Conservation (phyloP, 64 coral and sea anemone species). For the Exaiptasia diaphana region DNA sequence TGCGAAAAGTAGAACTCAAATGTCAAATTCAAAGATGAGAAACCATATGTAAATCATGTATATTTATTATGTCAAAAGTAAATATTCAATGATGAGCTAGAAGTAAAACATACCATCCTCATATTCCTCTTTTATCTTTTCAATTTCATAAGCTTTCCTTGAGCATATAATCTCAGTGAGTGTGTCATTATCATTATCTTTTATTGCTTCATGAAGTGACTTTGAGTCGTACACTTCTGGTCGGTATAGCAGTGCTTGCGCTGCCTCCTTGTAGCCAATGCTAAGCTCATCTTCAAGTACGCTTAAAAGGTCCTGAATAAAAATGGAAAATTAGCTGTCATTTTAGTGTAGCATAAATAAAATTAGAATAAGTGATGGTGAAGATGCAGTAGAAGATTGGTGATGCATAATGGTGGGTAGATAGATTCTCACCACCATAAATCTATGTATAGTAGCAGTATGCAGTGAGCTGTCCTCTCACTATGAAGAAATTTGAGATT, state of each 20-base stretch:
- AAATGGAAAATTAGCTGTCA: not conserved
- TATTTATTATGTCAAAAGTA: not conserved
- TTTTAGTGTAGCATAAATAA: not conserved
- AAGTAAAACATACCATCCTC: not conserved
- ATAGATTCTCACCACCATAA: not conserved
- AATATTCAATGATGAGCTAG: not conserved
- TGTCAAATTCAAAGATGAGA: too few relatives aligned
- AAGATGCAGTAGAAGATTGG: too few relatives aligned
- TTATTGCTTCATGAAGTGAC: constrained; percentile 43
- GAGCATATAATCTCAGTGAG: constrained; percentile 43
- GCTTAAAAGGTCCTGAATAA: constrained; percentile 12
- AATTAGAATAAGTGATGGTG: not conserved
- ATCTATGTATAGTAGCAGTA: not conserved
- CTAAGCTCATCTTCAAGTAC: constrained; percentile 34
- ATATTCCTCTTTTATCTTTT: not conserved
- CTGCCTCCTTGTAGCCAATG: constrained; percentile 12
- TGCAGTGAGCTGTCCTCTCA: not conserved
- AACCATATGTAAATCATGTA: not conserved
- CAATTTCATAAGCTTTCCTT: constrained; percentile 15
- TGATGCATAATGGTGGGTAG: not conserved
- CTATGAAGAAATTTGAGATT: not conserved
- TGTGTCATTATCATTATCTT: constrained; percentile 31
- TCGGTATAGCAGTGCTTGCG: constrained; percentile 10
- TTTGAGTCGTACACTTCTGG: constrained; percentile 28
- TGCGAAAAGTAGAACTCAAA: too few relatives aligned